Evolutionary conservation across 2,888 invertebrate genomes (phyloP), one percentile per base, ranked within the genome.

Genomic region (Melangyna quadrimaculata): DNA sequence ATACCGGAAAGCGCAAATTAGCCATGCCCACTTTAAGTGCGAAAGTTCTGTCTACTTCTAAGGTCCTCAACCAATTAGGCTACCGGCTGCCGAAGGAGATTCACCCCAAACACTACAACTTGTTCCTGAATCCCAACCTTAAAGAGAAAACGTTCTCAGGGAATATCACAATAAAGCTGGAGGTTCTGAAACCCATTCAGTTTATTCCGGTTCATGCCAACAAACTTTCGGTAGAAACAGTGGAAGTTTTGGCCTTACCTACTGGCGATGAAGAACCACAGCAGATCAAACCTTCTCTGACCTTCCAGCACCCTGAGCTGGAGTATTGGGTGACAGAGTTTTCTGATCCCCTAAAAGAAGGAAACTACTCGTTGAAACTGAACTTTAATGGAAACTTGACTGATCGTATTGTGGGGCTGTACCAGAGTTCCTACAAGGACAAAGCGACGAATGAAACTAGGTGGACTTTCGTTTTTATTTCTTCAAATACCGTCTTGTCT

Each of bases 391-490:
- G 96, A 0, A 94, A 94, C 72, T 92, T 96, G 88, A 94, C 94
- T 14, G 93, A 94, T 86, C 94, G 95, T 65, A 95, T 96, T 90
- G 95, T 96, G 70, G 97, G 97, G 10, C 94, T 96, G 87, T 97
- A 97, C 91, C 94, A 94, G 87, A 96, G 96, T 81, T 93, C 93
- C 8, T 95, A 96, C 88, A 84, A 88, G 81, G 90, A 92, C 84
- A 89, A 87, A 65, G 87, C 87, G 53, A 88, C 88, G 0, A 91
- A 91, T 75, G 87, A 89, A 75, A 89, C 88, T 78, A 92, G 92
- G 92, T 92, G 91, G 88, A 77, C 27, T 65, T 43, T 71, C n/a
- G 10, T 17, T 43, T 17, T 3, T 9, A 40, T 24, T 45, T 12
- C 5, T 43, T 43, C 0, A 43, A 2, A 24, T 27, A 17, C 45